Evolutionary conservation across 2,888 invertebrate genomes (phyloP), one percentile per base, ranked within the genome.

Genomic region (Elegia similella): DNA sequence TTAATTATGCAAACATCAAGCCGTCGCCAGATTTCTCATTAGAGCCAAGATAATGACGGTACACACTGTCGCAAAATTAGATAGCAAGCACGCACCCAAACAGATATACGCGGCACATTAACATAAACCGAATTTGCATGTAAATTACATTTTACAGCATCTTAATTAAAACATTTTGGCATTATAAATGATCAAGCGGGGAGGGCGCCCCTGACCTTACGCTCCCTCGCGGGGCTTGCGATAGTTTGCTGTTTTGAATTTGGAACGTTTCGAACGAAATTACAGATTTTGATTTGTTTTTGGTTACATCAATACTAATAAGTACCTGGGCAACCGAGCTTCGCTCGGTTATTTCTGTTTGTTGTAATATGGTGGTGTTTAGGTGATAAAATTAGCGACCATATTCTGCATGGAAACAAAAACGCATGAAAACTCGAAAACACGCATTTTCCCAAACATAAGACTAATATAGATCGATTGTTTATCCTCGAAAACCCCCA

Each of bases 71-170:
- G 89, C 90, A 88, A 90, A 91, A 91, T 91, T 90, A 91, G 90
- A 91, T 89, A 89, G 86, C 88, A 84, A 84, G 86, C 89, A 89
- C 91, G 89, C 90, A 90, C 90, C 90, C 89, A 90, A 89, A 90
- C 91, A 90, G 88, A 91, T 88, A 91, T 89, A 90, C 89, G 88
- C 84, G 85, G 83, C 83, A 86, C 92, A 92, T 92, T 92, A 92
- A 92, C 92, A 92, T 92, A 92, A 92, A 92, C 92, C 92, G 91
- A 92, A 92, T 92, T 92, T 92, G 92, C 92, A 92, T 92, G 92
- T 92, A 92, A 92, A 92, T 92, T 92, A 92, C 92, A 89, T 92
- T 92, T 92, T 92, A 92, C 92, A 92, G 91, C 92, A 88, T 92
- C 92, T 92, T 92, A 92, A 92, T 92, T 92, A 92, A 92, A 92